Conservation (phyloP, 2,888 invertebrate genomes). For the Scaptomyza polygonia region DNA sequence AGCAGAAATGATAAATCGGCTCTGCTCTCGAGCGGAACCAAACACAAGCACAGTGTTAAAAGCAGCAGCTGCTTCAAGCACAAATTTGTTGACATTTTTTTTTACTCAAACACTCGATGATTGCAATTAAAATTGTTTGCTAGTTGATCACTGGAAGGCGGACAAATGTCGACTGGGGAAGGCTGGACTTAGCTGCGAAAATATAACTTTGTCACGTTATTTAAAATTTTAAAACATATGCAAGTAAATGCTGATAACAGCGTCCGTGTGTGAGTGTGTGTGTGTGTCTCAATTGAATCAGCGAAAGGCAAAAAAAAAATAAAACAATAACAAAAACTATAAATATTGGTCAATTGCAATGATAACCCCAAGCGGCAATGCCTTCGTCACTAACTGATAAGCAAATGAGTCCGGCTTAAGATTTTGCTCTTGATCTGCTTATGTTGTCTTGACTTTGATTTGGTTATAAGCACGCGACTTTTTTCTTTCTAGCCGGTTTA, state of each 20-base stretch:
- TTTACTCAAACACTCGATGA: slow-evolving; percentile 2
- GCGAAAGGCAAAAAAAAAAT: slow-evolving; percentile 15
- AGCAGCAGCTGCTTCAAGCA: slow-evolving; percentile 32
- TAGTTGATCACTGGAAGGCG: slow-evolving; percentile 38
- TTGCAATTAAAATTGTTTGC: slow-evolving; percentile 16
- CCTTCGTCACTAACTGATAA: slow-evolving; percentile 52
- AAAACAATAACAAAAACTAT: slow-evolving; percentile 20
- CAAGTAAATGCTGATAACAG: slow-evolving; percentile 29
- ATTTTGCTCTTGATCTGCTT: slow-evolving; percentile 11
- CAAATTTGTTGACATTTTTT: slow-evolving; percentile 28
- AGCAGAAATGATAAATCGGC: slow-evolving; percentile 63
- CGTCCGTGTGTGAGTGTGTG: slow-evolving; percentile 1
- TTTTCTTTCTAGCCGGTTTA: slow-evolving; percentile 6
- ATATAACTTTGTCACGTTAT: slow-evolving; percentile 62
- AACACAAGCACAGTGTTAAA: slow-evolving; percentile 32
- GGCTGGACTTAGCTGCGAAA: slow-evolving; percentile 42
- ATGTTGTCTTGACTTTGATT: slow-evolving; percentile 59
- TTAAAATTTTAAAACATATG: slow-evolving; percentile 30
- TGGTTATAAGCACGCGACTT: slow-evolving; percentile 58
- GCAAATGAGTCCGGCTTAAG: slow-evolving; percentile 38
- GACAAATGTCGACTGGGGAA: slow-evolving; percentile 65
- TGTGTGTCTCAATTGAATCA: slow-evolving; percentile 60
- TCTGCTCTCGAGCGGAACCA: slow-evolving; percentile 25
- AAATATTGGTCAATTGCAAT: slow-evolving; percentile 61
- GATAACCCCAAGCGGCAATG: slow-evolving; percentile 60